Conservation (phyloP, 2,113 vertebrate species). For the Lucifuga dentata region DNA sequence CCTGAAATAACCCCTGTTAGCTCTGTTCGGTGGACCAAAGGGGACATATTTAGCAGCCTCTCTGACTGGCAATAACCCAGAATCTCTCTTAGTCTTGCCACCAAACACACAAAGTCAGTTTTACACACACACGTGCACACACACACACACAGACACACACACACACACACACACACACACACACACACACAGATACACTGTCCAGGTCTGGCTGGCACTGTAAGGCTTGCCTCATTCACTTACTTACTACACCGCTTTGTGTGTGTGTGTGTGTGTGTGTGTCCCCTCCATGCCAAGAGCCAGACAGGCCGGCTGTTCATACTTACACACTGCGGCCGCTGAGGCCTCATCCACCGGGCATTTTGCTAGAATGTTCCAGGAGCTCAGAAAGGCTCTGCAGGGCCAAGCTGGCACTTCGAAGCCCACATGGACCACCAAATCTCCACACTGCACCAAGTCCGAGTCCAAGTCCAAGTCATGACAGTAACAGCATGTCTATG, state of each 20-base stretch:
- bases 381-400: constrained; percentile 39
- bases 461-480: constrained; percentile 38
- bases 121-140: constrained; percentile 8
- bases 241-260: constrained; percentile 40
- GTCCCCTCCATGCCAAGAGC: constrained; percentile 74
- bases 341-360: constrained; percentile 37
- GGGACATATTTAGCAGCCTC: constrained; percentile 66
- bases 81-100: constrained; percentile 28
- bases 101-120: background rate
- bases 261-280: constrained; percentile 27
- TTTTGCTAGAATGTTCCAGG: constrained; percentile 54
- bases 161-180: constrained; percentile 14
- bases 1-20: constrained; percentile 59
- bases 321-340: constrained; percentile 39
- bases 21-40: constrained; percentile 42
- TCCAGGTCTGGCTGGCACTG: constrained; percentile 38
- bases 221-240: constrained; percentile 26
- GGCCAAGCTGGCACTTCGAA: constrained; percentile 51
- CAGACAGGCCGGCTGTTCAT: constrained; percentile 72
- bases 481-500: constrained; percentile 35
- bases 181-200: constrained; percentile 21
- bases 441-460: constrained; percentile 16
- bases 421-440: constrained; percentile 43
- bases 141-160: constrained; percentile 3
- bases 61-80: constrained; percentile 50